A percentile compares a stretch with the other conserved stretches of the same genome.
Conservation (phyloP, 2,888 invertebrate genomes). For the Nipponacmea schrenckii region DNA sequence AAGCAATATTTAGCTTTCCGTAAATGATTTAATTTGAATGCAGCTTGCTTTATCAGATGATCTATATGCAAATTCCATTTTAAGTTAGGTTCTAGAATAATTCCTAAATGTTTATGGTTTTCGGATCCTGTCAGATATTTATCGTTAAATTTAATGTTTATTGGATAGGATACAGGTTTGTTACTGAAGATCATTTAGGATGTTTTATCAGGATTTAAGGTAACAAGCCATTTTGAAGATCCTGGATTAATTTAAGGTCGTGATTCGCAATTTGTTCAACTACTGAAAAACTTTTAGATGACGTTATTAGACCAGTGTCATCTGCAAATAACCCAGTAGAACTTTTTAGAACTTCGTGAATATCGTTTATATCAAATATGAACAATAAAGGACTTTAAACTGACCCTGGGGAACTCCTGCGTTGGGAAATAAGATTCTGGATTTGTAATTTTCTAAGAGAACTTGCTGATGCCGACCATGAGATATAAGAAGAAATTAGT, state of each 20-base stretch:
- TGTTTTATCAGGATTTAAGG: neutral
- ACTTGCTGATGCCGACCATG: neutral
- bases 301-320: neutral
- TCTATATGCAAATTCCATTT: neutral
- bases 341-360: neutral
- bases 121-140: neutral
- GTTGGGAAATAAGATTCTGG: neutral
- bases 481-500: neutral
- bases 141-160: neutral
- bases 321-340: neutral
- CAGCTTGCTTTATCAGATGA: neutral
- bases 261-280: neutral
- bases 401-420: neutral
- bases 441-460: neutral
- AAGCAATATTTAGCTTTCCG: neutral
- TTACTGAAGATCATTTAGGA: neutral
- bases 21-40: neutral
- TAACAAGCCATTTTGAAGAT: too few species aligned
- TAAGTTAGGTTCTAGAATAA: neutral
- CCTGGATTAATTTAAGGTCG: neutral
- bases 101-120: neutral
- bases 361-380: neutral
- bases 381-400: neutral
- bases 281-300: neutral
- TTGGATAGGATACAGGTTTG: neutral